Evolutionary conservation across 1,140 invertebrate species (phyloP).

Genomic region (Aradophagus sp.): DNA sequence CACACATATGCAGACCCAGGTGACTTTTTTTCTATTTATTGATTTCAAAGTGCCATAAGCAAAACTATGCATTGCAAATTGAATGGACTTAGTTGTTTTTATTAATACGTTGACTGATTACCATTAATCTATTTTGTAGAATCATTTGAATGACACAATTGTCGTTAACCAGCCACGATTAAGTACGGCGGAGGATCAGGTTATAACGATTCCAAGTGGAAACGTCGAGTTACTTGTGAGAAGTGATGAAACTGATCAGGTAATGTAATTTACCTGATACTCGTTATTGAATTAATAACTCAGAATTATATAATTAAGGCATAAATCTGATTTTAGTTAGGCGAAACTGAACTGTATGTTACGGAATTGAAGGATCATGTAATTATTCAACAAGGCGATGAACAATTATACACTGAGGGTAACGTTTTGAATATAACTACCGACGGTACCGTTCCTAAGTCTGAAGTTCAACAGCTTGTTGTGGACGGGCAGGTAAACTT

Average conservation of each 20-base stretch:
- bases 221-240: constrained; percentile 72
- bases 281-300: background rate
- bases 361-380: constrained; percentile 77
- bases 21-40: constrained; percentile 48
- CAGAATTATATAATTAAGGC: background rate
- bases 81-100: too few species aligned
- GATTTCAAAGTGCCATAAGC: too few species aligned
- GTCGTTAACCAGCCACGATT: constrained; percentile 86
- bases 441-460: constrained; percentile 63
- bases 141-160: constrained; percentile 84
- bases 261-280: constrained; percentile 37
- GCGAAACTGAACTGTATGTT: constrained; percentile 76
- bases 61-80: too few species aligned
- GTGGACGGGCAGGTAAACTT: constrained; percentile 74
- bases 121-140: constrained; percentile 6
- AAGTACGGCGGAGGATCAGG: constrained; percentile 77
- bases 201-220: constrained; percentile 69
- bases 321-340: constrained; percentile 49
- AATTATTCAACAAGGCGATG: constrained; percentile 73
- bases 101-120: background rate
- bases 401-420: constrained; percentile 68
- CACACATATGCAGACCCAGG: constrained; percentile 82
- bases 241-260: constrained; percentile 59
- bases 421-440: constrained; percentile 67
- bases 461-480: constrained; percentile 75